Evolutionary conservation across 2,888 invertebrate genomes (phyloP).

Genomic region (Cataglyphis altisquamis): DNA sequence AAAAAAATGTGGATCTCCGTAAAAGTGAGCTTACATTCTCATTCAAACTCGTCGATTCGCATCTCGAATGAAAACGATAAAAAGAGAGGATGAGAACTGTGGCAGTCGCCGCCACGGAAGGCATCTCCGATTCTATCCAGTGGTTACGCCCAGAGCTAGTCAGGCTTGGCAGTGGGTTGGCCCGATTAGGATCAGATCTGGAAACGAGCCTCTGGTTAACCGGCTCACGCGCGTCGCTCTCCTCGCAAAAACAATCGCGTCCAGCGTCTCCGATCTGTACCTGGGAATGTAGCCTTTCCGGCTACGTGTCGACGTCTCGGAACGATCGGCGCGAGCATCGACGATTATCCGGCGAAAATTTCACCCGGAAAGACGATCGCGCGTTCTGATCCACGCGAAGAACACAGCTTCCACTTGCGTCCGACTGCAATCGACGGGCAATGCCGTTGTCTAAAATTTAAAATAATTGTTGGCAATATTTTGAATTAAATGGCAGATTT

Average conservation of each 20-base stretch:
- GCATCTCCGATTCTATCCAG: conserved; percentile 70
- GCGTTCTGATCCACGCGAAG: conserved; percentile 11
- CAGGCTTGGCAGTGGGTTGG: conserved; percentile 74
- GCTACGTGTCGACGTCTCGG: conserved; percentile 46
- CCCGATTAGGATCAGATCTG: conserved; percentile 73
- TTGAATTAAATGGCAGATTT: neutral
- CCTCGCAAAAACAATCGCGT: conserved; percentile 65
- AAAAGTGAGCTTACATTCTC: conserved; percentile 35
- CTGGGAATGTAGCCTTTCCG: conserved; percentile 36
- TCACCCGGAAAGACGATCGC: conserved; percentile 57
- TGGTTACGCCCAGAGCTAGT: conserved; percentile 84
- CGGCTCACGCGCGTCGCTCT: conserved; percentile 60
- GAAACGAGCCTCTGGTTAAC: conserved; percentile 68
- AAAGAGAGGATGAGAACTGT: conserved; percentile 58
- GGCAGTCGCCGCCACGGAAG: conserved; percentile 47
- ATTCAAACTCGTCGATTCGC: conserved; percentile 54
- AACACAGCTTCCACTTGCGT: conserved; percentile 35
- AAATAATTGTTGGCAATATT: neutral
- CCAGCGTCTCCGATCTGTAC: conserved; percentile 43
- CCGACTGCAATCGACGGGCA: conserved; percentile 18
- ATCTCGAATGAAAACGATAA: conserved; percentile 57
- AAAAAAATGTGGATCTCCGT: neutral
- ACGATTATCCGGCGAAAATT: conserved; percentile 69
- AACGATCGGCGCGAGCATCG: conserved; percentile 47
- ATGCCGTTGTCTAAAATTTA: neutral